Percentiles rank a stretch among this genome's conserved stretches.
phyloP scores from a whole-genome alignment of 1,140 invertebrate species.

The Drosophila ercepeae region DNA sequence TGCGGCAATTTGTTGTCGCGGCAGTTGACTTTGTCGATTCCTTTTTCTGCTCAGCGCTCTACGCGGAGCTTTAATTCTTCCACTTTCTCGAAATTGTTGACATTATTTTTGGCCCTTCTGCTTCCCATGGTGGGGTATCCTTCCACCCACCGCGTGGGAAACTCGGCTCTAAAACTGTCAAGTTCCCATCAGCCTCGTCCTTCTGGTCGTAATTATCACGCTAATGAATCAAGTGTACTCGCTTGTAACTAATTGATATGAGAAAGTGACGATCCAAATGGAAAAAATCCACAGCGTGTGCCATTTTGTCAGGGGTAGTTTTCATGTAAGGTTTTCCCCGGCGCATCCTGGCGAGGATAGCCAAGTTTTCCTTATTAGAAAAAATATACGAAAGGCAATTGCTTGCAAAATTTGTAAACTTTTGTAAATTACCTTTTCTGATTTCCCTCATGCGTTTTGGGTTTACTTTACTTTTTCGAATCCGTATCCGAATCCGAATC shows the following conservation, averaged over 20 bases:
- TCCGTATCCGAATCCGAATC: not conserved
- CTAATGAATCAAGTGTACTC: slow-evolving; percentile 80
- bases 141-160: slow-evolving; percentile 54
- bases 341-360: not conserved
- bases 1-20: slow-evolving; percentile 72
- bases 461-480: slow-evolving; percentile 24
- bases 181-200: slow-evolving; percentile 43
- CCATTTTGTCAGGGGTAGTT: slow-evolving; percentile 26
- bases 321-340: slow-evolving; percentile 51
- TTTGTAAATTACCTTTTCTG: slow-evolving; percentile 69
- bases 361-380: slow-evolving; percentile 46
- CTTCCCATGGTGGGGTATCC: slow-evolving; percentile 22
- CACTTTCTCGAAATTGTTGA: slow-evolving; percentile 49
- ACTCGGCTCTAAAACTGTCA: slow-evolving; percentile 48
- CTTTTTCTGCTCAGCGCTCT: slow-evolving; percentile 2
- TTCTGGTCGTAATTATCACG: slow-evolving; percentile 74
- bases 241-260: slow-evolving; percentile 79
- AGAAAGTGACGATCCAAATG: slow-evolving; percentile 53
- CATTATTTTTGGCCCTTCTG: slow-evolving; percentile 42
- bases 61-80: slow-evolving; percentile 45
- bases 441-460: slow-evolving; percentile 25
- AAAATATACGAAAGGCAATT: slow-evolving; percentile 48
- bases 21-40: slow-evolving; percentile 65
- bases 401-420: slow-evolving; percentile 64
- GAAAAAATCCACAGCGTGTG: slow-evolving; percentile 21